Evolutionary conservation across 1,140 invertebrate genomes (phyloP).

Genomic region (Mactra quadrangularis): DNA sequence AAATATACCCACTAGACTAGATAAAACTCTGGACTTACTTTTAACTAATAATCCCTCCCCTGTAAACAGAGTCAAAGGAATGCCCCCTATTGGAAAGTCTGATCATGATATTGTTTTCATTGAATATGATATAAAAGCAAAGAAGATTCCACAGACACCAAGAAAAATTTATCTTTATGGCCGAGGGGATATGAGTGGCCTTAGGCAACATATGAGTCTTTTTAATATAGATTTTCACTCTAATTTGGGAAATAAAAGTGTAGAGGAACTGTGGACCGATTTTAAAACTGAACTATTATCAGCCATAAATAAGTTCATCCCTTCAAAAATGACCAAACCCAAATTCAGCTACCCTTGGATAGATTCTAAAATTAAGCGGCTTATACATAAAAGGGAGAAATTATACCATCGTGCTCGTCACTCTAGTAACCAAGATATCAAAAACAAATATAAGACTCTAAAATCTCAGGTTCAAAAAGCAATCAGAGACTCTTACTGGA

Average conservation of each 20-base stretch:
- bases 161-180: neutral
- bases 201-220: neutral
- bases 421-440: neutral
- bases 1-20: neutral
- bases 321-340: neutral
- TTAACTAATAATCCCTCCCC: slow-evolving; percentile 3
- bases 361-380: neutral
- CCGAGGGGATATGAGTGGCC: neutral
- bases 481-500: slow-evolving; percentile 9
- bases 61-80: neutral
- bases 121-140: slow-evolving; percentile 11
- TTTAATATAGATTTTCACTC: neutral
- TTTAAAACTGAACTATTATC: neutral
- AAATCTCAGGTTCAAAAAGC: neutral
- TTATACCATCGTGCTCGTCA: neutral
- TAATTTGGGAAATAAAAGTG: neutral
- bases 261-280: neutral
- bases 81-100: neutral
- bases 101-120: slow-evolving; percentile 25
- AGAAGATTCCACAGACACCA: neutral
- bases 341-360: slow-evolving; percentile 3
- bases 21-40: slow-evolving; percentile 6
- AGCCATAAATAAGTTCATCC: slow-evolving; percentile 4
- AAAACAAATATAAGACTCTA: neutral
- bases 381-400: neutral